phyloP scores from a whole-genome alignment of 2,888 invertebrate genomes.

The Ashinkailepas kermadecensis region DNA sequence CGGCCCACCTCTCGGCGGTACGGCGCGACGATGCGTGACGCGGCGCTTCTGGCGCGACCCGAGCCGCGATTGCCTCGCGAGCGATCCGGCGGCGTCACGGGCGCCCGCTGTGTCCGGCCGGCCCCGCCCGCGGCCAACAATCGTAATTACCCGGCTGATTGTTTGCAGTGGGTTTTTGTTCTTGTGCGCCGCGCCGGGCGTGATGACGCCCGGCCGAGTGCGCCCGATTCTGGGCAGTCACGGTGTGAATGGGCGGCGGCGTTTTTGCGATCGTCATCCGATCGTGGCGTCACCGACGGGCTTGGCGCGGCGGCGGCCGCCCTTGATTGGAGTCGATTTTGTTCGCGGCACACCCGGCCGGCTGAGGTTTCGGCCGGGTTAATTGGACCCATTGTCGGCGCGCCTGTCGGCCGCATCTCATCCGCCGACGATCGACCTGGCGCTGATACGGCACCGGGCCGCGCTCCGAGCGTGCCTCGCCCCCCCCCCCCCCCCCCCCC shows the following conservation, averaged over 20 bases:
- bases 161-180: slow-evolving; percentile 4
- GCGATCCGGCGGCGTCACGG: not conserved
- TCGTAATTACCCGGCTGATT: slow-evolving; percentile 10
- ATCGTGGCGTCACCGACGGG: not conserved
- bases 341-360: not conserved
- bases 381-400: slow-evolving; percentile 2
- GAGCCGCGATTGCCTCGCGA: too few species aligned
- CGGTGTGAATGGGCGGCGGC: not conserved
- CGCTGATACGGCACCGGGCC: not conserved
- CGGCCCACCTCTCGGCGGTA: not conserved
- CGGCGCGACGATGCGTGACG: too few species aligned
- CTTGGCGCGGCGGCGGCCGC: not conserved
- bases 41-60: not conserved
- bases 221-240: not conserved
- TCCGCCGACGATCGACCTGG: not conserved
- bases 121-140: not conserved
- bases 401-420: not conserved
- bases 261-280: not conserved
- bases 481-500: not conserved
- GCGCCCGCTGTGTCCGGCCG: not conserved
- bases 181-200: not conserved
- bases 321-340: slow-evolving; percentile 3
- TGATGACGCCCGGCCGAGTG: not conserved
- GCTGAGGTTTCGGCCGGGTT: not conserved
- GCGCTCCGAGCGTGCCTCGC: not conserved